A percentile compares a stretch with the other conserved stretches of the same genome.
Evolutionary conservation across 1,140 invertebrate genomes (phyloP).

Genomic region (Dendroctonus valens): DNA sequence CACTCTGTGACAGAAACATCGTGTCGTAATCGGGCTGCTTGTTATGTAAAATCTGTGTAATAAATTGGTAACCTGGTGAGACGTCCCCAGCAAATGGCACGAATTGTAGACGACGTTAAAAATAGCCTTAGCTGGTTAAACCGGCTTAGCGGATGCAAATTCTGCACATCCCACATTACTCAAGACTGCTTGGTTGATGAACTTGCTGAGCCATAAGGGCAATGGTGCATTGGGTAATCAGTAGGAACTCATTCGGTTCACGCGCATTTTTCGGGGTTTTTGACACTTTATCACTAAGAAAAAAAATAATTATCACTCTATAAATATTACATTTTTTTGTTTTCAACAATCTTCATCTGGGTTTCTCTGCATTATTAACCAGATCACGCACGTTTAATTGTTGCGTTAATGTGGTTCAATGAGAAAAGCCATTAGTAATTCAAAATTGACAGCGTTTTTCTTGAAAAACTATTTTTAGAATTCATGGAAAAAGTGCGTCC

Average conservation of each 20-base stretch:
- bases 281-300: too few relatives aligned
- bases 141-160: slow-evolving; percentile 1
- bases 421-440: slow-evolving; percentile 9
- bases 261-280: too few relatives aligned
- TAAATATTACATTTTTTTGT: too few relatives aligned
- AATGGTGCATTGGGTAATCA: neutral
- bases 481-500: neutral
- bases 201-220: slow-evolving; percentile 1
- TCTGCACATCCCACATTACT: slow-evolving; percentile 5
- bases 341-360: too few relatives aligned
- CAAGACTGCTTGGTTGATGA: neutral
- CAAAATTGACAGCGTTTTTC: slow-evolving; percentile 11
- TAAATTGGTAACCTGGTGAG: slow-evolving; percentile 1
- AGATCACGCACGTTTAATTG: too few relatives aligned
- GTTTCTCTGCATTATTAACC: too few relatives aligned
- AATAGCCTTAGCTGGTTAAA: neutral
- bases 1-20: neutral
- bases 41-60: slow-evolving; percentile 2
- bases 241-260: neutral
- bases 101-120: slow-evolving; percentile 1
- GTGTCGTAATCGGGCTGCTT: neutral
- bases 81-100: neutral
- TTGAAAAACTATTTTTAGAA: slow-evolving; percentile 15
- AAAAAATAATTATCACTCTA: too few relatives aligned
- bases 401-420: too few relatives aligned